Evolutionary conservation across 2,888 invertebrate genomes (phyloP).

Genomic region (Emmelina monodactyla): DNA sequence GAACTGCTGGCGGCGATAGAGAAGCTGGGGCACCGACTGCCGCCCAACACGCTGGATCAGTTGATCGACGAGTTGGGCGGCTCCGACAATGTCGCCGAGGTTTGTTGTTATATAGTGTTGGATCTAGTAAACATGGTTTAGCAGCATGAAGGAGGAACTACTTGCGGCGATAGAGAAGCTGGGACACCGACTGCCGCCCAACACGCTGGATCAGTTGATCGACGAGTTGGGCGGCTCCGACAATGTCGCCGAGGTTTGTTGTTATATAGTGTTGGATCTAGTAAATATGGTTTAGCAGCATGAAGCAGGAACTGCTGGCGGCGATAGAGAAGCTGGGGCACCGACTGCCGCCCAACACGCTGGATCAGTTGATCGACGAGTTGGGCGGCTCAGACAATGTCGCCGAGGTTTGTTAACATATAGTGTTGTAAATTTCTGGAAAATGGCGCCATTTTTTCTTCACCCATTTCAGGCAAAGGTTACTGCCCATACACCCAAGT

Average conservation of each 20-base stretch:
- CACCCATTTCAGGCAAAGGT: no score
- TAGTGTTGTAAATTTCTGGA: no score
- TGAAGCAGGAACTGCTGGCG: slow-evolving; percentile 90
- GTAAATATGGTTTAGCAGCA: no score
- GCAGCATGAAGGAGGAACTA: slow-evolving; percentile 92
- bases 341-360: slow-evolving; percentile 92
- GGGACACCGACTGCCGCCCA: slow-evolving; percentile 90
- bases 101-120: no score
- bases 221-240: slow-evolving; percentile 98
- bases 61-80: slow-evolving; percentile 98
- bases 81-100: slow-evolving; percentile 96
- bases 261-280: no score
- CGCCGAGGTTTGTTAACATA: no score
- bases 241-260: slow-evolving; percentile 96
- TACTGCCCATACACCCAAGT: no score
- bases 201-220: slow-evolving; percentile 97
- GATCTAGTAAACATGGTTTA: no score
- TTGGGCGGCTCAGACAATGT: slow-evolving; percentile 97
- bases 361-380: slow-evolving; percentile 98
- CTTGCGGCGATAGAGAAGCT: slow-evolving; percentile 81
- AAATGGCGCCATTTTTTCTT: no score
- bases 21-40: slow-evolving; percentile 83
- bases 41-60: slow-evolving; percentile 98
- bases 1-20: slow-evolving; percentile 85
- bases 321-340: slow-evolving; percentile 86